Conservation (phyloP, 2,797 vertebrate genomes). For the Astyanax mexicanus region DNA sequence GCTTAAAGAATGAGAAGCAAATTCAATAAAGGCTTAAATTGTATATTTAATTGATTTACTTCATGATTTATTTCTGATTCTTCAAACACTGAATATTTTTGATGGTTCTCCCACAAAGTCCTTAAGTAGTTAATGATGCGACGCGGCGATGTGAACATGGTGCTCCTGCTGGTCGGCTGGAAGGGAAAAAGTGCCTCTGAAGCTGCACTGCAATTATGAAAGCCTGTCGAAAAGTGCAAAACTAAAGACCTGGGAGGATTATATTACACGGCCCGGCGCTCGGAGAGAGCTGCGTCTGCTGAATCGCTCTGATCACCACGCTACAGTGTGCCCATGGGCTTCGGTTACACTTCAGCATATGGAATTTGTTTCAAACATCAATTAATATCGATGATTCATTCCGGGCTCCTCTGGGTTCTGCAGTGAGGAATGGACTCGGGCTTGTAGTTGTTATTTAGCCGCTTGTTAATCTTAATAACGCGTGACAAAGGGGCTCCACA, state of each 20-base stretch:
- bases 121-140: background rate
- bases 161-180: background rate
- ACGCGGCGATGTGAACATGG: background rate
- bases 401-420: constrained; percentile 31
- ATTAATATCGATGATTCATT: constrained; percentile 60
- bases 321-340: constrained; percentile 40
- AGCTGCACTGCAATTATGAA: constrained; percentile 48
- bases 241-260: constrained; percentile 56
- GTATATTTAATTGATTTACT: background rate
- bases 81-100: background rate
- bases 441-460: constrained; percentile 49
- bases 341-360: constrained; percentile 57
- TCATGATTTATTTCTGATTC: background rate
- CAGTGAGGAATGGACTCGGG: constrained; percentile 12
- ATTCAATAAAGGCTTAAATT: no score
- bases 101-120: background rate
- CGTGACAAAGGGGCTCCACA: constrained; percentile 31
- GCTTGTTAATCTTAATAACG: constrained; percentile 50
- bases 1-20: no score
- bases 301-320: constrained; percentile 49
- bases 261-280: constrained; percentile 60
- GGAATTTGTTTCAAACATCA: constrained; percentile 60
- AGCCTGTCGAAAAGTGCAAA: constrained; percentile 47
- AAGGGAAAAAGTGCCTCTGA: background rate
- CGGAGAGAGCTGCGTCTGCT: constrained; percentile 49